Percentiles rank a stretch among this genome's conserved stretches.
Evolutionary conservation across 2,113 vertebrate species (phyloP).

Genomic region (Protobothrops flavoviridis): DNA sequence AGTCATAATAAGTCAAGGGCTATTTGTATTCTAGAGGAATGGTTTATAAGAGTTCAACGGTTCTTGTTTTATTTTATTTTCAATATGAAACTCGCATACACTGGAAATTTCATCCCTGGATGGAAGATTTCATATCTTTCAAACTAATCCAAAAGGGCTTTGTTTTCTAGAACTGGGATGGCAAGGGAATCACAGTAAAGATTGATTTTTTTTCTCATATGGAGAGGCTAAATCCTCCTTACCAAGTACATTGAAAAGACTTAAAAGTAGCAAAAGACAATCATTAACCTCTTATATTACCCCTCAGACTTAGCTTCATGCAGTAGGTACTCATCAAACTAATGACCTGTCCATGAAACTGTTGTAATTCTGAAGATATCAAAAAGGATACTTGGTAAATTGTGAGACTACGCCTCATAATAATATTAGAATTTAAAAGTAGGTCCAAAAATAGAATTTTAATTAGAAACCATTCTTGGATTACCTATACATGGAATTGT

Average conservation of each 20-base stretch:
- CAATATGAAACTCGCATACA: background rate
- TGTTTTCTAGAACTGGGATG: no score
- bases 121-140: background rate
- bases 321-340: background rate
- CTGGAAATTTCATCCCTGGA: background rate
- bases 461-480: background rate
- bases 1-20: no score
- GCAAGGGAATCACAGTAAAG: no score
- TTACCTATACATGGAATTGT: background rate
- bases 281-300: background rate
- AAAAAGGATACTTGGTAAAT: background rate
- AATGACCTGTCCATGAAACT: background rate
- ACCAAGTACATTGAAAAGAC: background rate
- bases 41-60: background rate
- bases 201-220: no score
- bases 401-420: background rate
- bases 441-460: background rate
- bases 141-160: background rate
- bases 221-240: no score
- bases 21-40: background rate
- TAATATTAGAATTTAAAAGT: background rate
- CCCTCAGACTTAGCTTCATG: background rate
- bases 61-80: background rate
- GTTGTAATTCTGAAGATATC: background rate
- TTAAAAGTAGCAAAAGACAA: background rate